Conservation (phyloP, 2,113 vertebrate species). For the Muscicapa adusta region DNA sequence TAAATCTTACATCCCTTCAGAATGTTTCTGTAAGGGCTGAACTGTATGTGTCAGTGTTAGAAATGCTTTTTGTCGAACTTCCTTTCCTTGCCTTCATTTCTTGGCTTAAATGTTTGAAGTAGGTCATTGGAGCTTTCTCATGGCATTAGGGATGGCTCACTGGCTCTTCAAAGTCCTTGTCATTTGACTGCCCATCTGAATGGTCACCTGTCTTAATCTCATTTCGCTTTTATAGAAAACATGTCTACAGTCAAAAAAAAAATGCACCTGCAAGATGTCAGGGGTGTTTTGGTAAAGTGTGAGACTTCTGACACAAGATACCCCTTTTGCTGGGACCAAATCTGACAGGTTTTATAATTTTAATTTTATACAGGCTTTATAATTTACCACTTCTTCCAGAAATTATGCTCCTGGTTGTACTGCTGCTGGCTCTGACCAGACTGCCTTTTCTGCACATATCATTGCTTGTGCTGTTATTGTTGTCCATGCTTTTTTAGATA, state of each 20-base stretch:
- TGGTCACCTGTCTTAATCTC: neutral
- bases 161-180: neutral
- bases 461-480: neutral
- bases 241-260: neutral
- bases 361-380: too few relatives aligned
- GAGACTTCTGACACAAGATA: neutral
- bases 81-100: neutral
- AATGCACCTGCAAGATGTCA: neutral
- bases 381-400: neutral
- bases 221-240: neutral
- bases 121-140: neutral
- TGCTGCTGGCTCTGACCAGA: neutral
- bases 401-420: fast-evolving
- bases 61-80: neutral
- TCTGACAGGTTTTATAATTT: neutral
- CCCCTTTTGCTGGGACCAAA: neutral
- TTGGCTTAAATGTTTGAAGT: neutral
- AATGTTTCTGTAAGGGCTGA: neutral
- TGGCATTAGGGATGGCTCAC: fast-evolving
- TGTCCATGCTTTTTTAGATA: neutral
- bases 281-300: neutral
- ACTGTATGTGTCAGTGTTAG: neutral
- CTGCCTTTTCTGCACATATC: neutral
- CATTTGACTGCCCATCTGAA: neutral
- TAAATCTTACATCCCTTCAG: neutral